Conservation (phyloP, 1,140 invertebrate species). For the Drosophila subpulchrella region DNA sequence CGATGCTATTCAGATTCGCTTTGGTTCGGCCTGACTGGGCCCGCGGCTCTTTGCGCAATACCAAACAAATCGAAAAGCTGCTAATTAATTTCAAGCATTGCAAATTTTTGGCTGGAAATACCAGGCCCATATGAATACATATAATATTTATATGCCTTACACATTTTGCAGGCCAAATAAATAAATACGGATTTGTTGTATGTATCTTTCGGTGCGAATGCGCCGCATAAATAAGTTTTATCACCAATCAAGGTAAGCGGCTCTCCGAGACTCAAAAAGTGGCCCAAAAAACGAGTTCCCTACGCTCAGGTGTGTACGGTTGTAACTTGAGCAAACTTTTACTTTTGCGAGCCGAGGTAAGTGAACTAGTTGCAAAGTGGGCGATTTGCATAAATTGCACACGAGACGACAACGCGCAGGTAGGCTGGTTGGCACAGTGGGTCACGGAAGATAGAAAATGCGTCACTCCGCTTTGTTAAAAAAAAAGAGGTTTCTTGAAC, state of each 20-base stretch:
- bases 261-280: constrained; percentile 55
- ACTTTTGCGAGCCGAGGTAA: constrained; percentile 71
- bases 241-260: constrained; percentile 76
- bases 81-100: constrained; percentile 77
- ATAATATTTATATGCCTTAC: constrained; percentile 64
- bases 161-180: constrained; percentile 56
- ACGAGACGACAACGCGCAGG: constrained; percentile 39
- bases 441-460: too few relatives aligned
- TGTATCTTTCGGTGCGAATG: constrained; percentile 48
- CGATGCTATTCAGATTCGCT: constrained; percentile 6
- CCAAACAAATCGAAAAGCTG: constrained; percentile 61
- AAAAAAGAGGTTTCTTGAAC: too few relatives aligned
- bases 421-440: constrained; percentile 34
- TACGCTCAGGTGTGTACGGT: constrained; percentile 25
- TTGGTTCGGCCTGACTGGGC: constrained; percentile 35
- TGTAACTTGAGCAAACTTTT: constrained; percentile 69
- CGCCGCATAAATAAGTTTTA: constrained; percentile 80
- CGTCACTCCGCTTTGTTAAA: too few relatives aligned
- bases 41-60: constrained; percentile 60
- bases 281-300: constrained; percentile 66
- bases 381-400: constrained; percentile 74
- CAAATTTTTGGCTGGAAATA: constrained; percentile 71
- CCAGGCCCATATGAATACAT: constrained; percentile 44
- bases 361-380: constrained; percentile 79
- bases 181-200: constrained; percentile 44